phyloP scores from a whole-genome alignment of 2,888 invertebrate species.

The Nomada hirtipes region DNA sequence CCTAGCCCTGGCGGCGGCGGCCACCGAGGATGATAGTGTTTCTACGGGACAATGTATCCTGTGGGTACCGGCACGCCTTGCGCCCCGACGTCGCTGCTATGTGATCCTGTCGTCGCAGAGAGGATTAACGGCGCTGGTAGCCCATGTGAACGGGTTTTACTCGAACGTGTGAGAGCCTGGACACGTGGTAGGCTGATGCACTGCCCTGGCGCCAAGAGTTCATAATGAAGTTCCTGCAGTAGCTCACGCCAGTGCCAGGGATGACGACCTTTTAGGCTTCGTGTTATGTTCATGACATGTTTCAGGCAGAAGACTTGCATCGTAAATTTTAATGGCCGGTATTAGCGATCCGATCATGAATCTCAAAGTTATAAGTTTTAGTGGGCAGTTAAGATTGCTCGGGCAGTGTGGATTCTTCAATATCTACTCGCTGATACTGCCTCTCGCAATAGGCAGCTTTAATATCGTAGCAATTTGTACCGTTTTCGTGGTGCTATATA shows the following conservation, averaged over 20 bases:
- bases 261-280: constrained; percentile 3
- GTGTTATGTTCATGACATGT: background rate
- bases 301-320: background rate
- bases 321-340: background rate
- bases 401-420: too few relatives aligned
- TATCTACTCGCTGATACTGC: too few relatives aligned
- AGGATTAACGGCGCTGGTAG: constrained; percentile 73
- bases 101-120: constrained; percentile 72
- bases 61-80: constrained; percentile 51
- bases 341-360: too few relatives aligned
- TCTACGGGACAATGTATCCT: constrained; percentile 60
- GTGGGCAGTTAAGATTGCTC: too few relatives aligned
- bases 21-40: constrained; percentile 50
- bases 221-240: constrained; percentile 24
- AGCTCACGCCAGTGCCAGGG: background rate
- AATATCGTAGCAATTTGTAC: too few relatives aligned
- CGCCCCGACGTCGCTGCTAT: constrained; percentile 53
- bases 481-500: too few relatives aligned
- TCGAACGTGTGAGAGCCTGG: constrained; percentile 47
- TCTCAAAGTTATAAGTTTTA: too few relatives aligned
- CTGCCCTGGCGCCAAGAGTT: constrained; percentile 16
- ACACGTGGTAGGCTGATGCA: constrained; percentile 46
- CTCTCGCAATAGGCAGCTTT: too few relatives aligned
- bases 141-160: constrained; percentile 55
- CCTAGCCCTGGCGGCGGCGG: constrained; percentile 27